Base-by-base conservation (phyloP, 1,140 invertebrate species). In the Aphelinus certus region DNA sequence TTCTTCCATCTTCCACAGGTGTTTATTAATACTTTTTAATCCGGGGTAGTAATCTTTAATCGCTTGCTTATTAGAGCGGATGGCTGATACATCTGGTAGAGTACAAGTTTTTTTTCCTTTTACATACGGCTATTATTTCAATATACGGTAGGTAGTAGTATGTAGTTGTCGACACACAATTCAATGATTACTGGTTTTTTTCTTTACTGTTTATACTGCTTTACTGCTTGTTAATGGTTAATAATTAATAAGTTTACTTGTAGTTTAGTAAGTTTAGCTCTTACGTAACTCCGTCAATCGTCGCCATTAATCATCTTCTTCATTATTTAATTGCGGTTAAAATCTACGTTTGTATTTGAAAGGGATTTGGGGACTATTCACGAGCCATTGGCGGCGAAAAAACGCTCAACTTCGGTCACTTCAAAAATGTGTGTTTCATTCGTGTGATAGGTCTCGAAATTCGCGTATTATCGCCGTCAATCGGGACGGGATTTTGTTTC, bases 121-220 rank as follows among this genome's bases (percentile, higher is more conserved):
- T 88, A 88, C 86, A 88, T 88, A 88, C 86, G 86, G 86, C 87
- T 88, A 88, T 88, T 88, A 88, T 83, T 88, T 88, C 86, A 83
- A 88, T 88, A 88, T 88, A 88, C 83, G 86, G 86, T 87, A 87
- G 86, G 86, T 88, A 87, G 84, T 87, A 88, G 87, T 88, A 88
- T 88, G 87, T 88, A 88, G 87, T 88, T 88, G 87, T 87, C 87
- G 87, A 88, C 87, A 88, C 87, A 88, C 87, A 88, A 88, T 88
- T 88, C 85, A 88, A 86, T 88, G 86, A 83, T 88, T 88, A 88
- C 83, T 88, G 86, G 83, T 85, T 73, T 76, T 74, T 76, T 73
- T 73, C 83, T 83, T 88, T 88, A 87, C 83, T 86, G 86, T 88
- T 87, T 88, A 87, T 87, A 88, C 83, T 87, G 86, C 81, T 88